Conservation (phyloP, 2,797 vertebrate species). For the Eremophila alpestris region DNA sequence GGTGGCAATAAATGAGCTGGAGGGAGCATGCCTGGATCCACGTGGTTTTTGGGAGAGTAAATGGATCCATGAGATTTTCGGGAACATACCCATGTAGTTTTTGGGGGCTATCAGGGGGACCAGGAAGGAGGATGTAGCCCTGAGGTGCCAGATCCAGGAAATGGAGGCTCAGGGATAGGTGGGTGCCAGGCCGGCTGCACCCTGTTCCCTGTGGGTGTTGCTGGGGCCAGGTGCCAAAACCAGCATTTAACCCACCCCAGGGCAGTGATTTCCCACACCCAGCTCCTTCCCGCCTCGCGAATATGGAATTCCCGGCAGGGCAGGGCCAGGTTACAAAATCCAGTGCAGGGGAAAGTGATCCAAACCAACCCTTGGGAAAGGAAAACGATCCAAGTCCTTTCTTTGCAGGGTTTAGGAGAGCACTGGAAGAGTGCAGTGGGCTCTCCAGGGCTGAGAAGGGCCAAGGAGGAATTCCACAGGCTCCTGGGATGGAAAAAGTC, state of each 20-base stretch:
- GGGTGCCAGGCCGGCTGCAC: rapidly evolving
- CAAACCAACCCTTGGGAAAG: background rate
- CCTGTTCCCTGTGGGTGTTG: rapidly evolving
- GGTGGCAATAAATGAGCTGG: slow-evolving; percentile 68
- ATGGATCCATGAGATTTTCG: rapidly evolving
- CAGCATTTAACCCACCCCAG: background rate
- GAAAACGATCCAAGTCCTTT: background rate
- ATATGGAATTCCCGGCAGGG: background rate
- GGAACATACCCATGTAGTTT: background rate
- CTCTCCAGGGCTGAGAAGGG: background rate
- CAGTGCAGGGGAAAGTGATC: background rate
- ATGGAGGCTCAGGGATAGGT: background rate
- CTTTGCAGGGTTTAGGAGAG: background rate
- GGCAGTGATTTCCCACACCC: background rate
- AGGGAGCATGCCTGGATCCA: background rate
- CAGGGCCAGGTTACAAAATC: background rate
- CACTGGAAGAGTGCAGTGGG: background rate
- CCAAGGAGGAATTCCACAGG: background rate
- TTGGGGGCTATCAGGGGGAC: rapidly evolving
- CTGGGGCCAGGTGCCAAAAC: background rate
- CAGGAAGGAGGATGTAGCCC: background rate
- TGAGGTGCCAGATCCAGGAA: background rate
- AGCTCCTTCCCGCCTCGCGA: background rate
- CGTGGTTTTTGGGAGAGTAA: background rate
- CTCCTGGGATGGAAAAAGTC: background rate